A percentile compares a stretch with the other conserved stretches of the same genome.
These are phyloP conservation scores for Cremastinae sp. DNA, from an alignment of 2,888 invertebrate species.

Conservation along the genomic window DNA sequence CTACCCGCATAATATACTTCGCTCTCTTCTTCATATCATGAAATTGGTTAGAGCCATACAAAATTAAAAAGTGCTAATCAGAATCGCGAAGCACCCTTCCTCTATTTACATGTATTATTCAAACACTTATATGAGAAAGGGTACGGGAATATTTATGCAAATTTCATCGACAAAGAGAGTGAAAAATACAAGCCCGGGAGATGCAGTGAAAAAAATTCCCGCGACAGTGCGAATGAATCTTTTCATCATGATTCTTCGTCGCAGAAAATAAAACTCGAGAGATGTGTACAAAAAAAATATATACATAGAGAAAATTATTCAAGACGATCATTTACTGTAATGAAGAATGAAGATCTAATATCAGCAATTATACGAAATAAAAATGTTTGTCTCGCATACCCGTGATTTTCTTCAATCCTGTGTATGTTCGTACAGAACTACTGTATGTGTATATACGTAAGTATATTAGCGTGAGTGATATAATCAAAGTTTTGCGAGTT, in stretches of 20 bases:
- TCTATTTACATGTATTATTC: slow-evolving; percentile 49
- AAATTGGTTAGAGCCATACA: slow-evolving; percentile 35
- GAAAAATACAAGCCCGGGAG: slow-evolving; percentile 20
- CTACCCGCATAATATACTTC: not conserved
- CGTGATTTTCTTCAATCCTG: too few species aligned
- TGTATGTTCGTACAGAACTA: too few species aligned
- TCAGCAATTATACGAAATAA: too few species aligned
- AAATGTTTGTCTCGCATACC: too few species aligned
- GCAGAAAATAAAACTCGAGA: too few species aligned
- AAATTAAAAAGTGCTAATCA: slow-evolving; percentile 45
- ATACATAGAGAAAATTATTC: too few species aligned
- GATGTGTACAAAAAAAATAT: too few species aligned
- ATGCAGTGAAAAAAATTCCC: not conserved
- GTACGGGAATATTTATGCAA: slow-evolving; percentile 29
- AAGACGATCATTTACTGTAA: too few species aligned
- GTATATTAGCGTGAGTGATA: slow-evolving; percentile 21
- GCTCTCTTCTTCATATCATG: slow-evolving; percentile 15
- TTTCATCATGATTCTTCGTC: too few species aligned
- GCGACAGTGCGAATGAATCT: too few species aligned
- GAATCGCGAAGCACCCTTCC: slow-evolving; percentile 19
- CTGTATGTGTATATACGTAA: not conserved
- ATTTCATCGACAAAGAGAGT: slow-evolving; percentile 31
- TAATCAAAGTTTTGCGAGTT: slow-evolving; percentile 56
- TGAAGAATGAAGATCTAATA: too few species aligned
- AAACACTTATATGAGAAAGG: slow-evolving; percentile 17